Evolutionary conservation across 2,797 vertebrate species (phyloP).

Genomic region (Passerculus sandwichensis): DNA sequence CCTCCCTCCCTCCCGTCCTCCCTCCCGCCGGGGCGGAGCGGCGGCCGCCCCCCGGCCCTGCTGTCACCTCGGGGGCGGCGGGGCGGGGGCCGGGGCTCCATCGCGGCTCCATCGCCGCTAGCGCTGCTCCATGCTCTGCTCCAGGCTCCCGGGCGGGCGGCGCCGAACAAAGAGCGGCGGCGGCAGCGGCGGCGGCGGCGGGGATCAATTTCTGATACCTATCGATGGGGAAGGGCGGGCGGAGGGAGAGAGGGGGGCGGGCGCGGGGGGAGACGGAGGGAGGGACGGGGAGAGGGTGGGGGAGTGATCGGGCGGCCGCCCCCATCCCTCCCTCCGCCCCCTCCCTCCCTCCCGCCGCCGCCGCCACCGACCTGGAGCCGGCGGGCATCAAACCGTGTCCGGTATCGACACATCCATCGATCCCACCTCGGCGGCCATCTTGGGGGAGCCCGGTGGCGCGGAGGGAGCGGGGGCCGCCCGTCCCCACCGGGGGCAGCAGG

Average conservation of each 20-base stretch:
- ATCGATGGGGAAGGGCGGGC: conserved; percentile 82
- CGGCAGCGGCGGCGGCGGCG: neutral
- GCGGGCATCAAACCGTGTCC: conserved; percentile 96
- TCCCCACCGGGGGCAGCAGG: neutral
- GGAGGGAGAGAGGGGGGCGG: neutral
- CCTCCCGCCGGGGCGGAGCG: conserved; percentile 44
- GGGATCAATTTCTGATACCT: conserved; percentile 95
- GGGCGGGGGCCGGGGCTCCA: conserved; percentile 30
- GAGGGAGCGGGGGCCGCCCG: neutral
- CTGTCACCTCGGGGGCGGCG: conserved; percentile 42
- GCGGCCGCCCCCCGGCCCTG: neutral
- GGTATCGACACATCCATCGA: conserved; percentile 97
- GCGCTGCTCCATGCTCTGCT: conserved; percentile 70
- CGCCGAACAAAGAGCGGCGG: conserved; percentile 95
- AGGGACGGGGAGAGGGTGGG: neutral
- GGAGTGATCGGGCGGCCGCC: neutral
- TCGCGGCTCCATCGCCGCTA: conserved; percentile 70
- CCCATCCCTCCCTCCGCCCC: neutral
- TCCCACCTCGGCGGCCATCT: conserved; percentile 99
- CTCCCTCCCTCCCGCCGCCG: neutral
- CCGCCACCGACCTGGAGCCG: conserved; percentile 90
- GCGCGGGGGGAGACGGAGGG: neutral
- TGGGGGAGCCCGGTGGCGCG: conserved; percentile 87
- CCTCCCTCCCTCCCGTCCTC: neutral
- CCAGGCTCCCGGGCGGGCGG: conserved; percentile 89